Evolutionary conservation across 1,140 invertebrate genomes (phyloP), one percentile per base, ranked within the genome.

Genomic region (Micrasema minimum): DNA sequence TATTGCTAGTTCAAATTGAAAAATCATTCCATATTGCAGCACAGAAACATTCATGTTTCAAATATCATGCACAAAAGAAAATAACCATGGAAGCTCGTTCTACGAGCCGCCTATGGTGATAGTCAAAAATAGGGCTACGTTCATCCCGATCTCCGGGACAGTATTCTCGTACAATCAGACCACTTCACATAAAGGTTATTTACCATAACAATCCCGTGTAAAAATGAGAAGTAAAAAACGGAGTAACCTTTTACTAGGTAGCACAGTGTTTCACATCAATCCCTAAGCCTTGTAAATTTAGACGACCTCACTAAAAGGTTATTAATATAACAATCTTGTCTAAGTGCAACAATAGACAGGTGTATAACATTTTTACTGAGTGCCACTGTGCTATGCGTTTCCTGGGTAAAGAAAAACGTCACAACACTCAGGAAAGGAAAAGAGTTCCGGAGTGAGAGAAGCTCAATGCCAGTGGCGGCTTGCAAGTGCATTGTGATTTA

Each of bases 391-490:
- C 53, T 35, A 3, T 1, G 37, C 9, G 4, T 35, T 31, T 35
- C 2, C 1, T 14, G 31, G 10, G 31, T 14, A n/a, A n/a, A 16
- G 31, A 14, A 16, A 20, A 18, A 43, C 41, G 16, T 23, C 64
- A 51, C 69, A 64, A 55, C 41, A 57, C 41, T 35, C 62, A 67
- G 66, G 71, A 72, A 72, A 37, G 57, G 71, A 57, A 72, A 68
- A 45, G 48, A 72, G 66, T 72, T 72, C 38, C 45, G 57, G 31
- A 68, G 35, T 43, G 62, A 71, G 61, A 45, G 70, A 53, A n/a
- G n/a, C n/a, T 55, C 43, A 20, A 53, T n/a, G n/a, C 16, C 53
- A 35, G 31, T 38, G 20, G 35, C 45, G 22, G 20, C 20, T 26
- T 48, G 18, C 45, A 62, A 43, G 43, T 62, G 20, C n/a, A 62